Evolutionary conservation across 2,888 invertebrate genomes (phyloP).

Genomic region (Carpatolechia fugitivella): DNA sequence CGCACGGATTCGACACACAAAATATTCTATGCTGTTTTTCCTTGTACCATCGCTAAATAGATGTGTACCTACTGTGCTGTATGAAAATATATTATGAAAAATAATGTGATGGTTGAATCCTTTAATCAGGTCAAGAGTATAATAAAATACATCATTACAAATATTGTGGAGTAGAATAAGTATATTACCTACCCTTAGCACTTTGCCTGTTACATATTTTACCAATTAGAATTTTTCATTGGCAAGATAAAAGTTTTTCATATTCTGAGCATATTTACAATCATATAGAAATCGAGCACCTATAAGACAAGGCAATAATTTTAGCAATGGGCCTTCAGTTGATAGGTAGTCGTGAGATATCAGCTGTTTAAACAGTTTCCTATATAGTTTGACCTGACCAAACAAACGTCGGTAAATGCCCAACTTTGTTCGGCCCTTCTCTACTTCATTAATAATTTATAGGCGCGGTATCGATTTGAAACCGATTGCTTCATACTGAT

Average conservation of each 20-base stretch:
- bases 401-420: neutral
- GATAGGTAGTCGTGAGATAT: slow-evolving; percentile 41
- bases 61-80: neutral
- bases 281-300: neutral
- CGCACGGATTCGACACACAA: neutral
- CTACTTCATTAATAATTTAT: slow-evolving; percentile 1
- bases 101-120: no score
- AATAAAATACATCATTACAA: no score
- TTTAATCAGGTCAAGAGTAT: no score
- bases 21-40: no score
- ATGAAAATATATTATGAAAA: no score
- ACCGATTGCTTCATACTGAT: neutral
- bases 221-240: no score
- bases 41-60: slow-evolving; percentile 32
- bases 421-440: neutral
- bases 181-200: no score
- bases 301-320: neutral
- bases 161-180: no score
- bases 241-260: no score
- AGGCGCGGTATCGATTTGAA: neutral
- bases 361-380: slow-evolving; percentile 33
- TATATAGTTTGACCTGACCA: neutral
- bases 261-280: no score
- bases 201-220: no score
- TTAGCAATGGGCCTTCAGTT: slow-evolving; percentile 36